A percentile compares a stretch with the other conserved stretches of the same genome.
Evolutionary conservation across 2,888 invertebrate species (phyloP).

Genomic region (Lepidochitona cinerea): DNA sequence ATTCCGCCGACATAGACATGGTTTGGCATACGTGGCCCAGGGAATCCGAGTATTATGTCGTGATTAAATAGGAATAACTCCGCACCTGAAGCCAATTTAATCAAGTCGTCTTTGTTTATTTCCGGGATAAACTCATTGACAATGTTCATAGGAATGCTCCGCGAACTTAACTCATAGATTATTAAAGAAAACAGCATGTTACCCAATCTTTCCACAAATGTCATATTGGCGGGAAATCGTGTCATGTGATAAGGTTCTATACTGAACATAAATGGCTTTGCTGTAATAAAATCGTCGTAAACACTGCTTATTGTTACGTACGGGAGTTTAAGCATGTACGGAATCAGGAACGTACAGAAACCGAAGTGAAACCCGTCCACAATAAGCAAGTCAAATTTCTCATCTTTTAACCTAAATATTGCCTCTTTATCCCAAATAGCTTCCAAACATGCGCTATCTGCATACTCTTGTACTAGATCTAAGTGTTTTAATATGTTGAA

Average conservation of each 20-base stretch:
- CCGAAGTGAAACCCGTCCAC: constrained; percentile 8
- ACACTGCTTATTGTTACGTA: constrained; percentile 11
- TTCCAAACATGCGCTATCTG: neutral
- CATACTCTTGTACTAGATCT: neutral
- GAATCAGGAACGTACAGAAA: constrained; percentile 13
- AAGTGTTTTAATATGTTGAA: neutral
- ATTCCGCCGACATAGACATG: constrained; percentile 38
- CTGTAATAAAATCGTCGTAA: neutral
- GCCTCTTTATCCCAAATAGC: neutral
- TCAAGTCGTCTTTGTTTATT: constrained; percentile 30
- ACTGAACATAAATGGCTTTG: neutral
- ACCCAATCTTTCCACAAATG: neutral
- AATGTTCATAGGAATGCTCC: constrained; percentile 10
- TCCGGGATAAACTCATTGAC: constrained; percentile 30
- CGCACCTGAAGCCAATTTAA: constrained; percentile 17
- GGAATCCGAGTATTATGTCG: constrained; percentile 38
- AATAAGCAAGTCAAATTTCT: constrained; percentile 22
- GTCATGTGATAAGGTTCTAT: neutral
- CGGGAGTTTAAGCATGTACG: constrained; percentile 16
- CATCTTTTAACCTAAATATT: neutral
- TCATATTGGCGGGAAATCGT: neutral
- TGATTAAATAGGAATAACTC: constrained; percentile 30
- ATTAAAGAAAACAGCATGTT: neutral
- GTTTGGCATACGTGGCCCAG: constrained; percentile 35
- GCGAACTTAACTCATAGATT: neutral